Conservation (phyloP, 2,797 vertebrate species). For the Carduelis carduelis region DNA sequence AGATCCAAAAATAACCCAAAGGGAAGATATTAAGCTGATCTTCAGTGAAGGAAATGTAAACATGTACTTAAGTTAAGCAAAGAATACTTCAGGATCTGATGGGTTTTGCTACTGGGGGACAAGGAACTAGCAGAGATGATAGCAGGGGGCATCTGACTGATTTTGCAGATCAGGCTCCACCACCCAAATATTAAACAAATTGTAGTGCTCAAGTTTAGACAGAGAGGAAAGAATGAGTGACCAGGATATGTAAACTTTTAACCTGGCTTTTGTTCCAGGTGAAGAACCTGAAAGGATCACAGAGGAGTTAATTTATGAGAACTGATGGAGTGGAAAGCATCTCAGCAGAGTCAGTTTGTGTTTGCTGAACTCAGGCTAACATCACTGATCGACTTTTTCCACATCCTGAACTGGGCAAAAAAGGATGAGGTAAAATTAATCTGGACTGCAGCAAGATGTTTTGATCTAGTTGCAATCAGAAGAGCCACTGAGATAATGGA, state of each 20-base stretch:
- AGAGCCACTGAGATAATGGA: constrained; percentile 47
- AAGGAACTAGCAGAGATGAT: background rate
- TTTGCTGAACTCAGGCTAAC: constrained; percentile 17
- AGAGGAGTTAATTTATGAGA: constrained; percentile 51
- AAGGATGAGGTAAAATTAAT: constrained; percentile 49
- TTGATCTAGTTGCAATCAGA: constrained; percentile 48
- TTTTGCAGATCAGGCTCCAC: background rate
- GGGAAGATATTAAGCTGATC: background rate
- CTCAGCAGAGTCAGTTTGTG: background rate
- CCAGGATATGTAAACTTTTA: constrained; percentile 38
- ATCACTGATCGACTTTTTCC: background rate
- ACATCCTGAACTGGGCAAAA: constrained; percentile 4
- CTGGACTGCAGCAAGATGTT: constrained; percentile 55
- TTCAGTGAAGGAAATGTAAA: background rate
- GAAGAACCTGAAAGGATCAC: constrained; percentile 38
- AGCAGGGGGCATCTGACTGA: background rate
- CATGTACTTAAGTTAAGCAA: background rate
- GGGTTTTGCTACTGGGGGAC: background rate
- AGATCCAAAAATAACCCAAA: background rate
- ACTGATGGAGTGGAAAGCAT: constrained; percentile 45
- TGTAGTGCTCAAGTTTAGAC: background rate
- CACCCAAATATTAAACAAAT: background rate
- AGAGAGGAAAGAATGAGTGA: background rate
- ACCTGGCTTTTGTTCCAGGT: constrained; percentile 49
- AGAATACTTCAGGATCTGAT: background rate